Conservation (phyloP, 2,888 invertebrate species). For the Calameuta idolon region DNA sequence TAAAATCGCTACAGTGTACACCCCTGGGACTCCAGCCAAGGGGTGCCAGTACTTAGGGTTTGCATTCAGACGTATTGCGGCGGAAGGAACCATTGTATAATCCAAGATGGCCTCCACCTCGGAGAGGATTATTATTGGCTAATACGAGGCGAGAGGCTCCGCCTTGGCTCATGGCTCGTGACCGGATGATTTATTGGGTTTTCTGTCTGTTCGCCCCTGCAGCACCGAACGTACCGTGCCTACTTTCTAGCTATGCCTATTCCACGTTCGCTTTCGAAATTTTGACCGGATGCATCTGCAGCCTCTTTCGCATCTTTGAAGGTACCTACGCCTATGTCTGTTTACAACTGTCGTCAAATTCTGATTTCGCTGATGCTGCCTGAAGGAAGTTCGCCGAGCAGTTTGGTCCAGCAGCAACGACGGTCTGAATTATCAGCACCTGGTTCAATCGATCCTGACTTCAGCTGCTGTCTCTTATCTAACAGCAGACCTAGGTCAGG, state of each 20-base stretch:
- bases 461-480: not conserved
- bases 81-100: slow-evolving; percentile 68
- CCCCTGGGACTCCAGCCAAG: slow-evolving; percentile 54
- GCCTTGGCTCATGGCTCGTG: slow-evolving; percentile 72
- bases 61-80: slow-evolving; percentile 64
- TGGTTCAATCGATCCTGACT: not conserved
- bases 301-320: not conserved
- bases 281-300: not conserved
- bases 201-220: slow-evolving; percentile 68
- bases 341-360: not conserved
- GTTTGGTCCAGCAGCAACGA: not conserved
- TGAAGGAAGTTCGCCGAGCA: not conserved
- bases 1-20: slow-evolving; percentile 27
- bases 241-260: slow-evolving; percentile 2
- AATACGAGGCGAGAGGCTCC: slow-evolving; percentile 71
- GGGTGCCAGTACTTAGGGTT: slow-evolving; percentile 56
- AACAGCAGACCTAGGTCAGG: not conserved
- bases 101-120: slow-evolving; percentile 72
- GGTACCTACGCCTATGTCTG: slow-evolving; percentile 4
- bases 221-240: slow-evolving; percentile 58
- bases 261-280: slow-evolving; percentile 8
- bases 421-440: not conserved
- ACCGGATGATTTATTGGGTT: slow-evolving; percentile 72
- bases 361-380: not conserved
- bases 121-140: slow-evolving; percentile 73